phyloP scores from a whole-genome alignment of 2,797 vertebrate species.

The Channallabes apus region DNA sequence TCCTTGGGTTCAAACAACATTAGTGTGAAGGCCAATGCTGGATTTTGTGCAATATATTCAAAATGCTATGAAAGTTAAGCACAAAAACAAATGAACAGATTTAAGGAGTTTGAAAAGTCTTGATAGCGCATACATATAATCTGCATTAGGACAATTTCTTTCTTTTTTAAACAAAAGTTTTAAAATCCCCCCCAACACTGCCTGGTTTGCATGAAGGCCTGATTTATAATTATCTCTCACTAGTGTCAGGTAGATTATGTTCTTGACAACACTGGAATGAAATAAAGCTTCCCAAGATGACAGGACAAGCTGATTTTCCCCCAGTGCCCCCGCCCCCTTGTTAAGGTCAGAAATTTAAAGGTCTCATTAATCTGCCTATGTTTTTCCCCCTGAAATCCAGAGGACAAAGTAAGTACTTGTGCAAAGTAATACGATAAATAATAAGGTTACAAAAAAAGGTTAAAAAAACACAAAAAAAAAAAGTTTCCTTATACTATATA shows the following conservation, averaged over 20 bases:
- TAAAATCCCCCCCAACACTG: not conserved
- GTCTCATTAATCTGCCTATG: not conserved
- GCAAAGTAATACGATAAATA: not conserved
- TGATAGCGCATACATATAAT: not conserved
- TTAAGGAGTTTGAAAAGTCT: not conserved
- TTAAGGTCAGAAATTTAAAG: not conserved
- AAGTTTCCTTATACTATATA: too few relatives aligned
- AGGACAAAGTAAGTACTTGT: not conserved
- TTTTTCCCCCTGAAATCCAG: not conserved
- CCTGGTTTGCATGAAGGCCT: not conserved
- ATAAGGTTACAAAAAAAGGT: not conserved
- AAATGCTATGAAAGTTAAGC: not conserved
- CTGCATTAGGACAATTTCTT: not conserved
- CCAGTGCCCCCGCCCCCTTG: not conserved
- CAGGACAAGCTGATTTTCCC: not conserved
- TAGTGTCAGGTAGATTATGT: not conserved
- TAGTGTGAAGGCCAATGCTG: not conserved
- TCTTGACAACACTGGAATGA: not conserved
- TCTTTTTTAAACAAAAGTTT: not conserved
- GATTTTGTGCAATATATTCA: not conserved
- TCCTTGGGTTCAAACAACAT: not conserved
- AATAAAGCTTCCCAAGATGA: not conserved
- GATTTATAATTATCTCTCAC: not conserved
- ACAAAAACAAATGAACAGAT: not conserved
- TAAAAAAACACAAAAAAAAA: not conserved